Evolutionary conservation across 2,113 vertebrate genomes (phyloP), one percentile per base, ranked within the genome.

Genomic region (Noctilio leporinus): DNA sequence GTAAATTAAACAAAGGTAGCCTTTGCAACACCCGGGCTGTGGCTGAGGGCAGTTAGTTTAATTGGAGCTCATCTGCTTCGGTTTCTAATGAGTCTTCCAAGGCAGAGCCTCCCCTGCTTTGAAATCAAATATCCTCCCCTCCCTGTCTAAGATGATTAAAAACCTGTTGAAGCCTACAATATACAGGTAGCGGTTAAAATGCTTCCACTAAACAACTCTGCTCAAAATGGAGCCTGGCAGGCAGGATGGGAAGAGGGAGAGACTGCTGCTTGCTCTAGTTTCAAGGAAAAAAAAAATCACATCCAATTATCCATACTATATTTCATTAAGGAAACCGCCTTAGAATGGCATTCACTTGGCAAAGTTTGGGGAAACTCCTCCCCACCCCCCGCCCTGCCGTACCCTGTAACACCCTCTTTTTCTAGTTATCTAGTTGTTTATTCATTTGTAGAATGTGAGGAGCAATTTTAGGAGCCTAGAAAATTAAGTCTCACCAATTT

Each of bases 41-140:
- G 70, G 77, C 78, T 62, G 80, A 40, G 30, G 95, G 59, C 86
- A 73, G 76, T 92, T 53, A 85, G 64, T 90, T 76, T 96, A 97
- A 96, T 93, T 93, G 94, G 90, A 94, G 62, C 65, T 95, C 91
- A 86, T 96, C 88, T 95, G 72, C 33, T 97, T 89, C 62, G 92
- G 82, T 84, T 95, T 16, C 47, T 97, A 95, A 97, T 93, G 96
- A 96, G 57, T 65, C 47, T 95, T 49, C 11, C 85, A 95, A 85
- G 85, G 86, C 78, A 93, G 89, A 55, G 59, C 10, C 47, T 57
- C 57, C 87, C 28, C 78, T 89, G 17, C 62, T 76, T 80, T 83
- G 62, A 96, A 95, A 95, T 91, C 95, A 94, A 87, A 94, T 72
- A 35, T 7, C 7, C 7, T 51, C 85, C 38, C 14, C 28, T 22